Conservation (phyloP, 2,888 invertebrate species). For the Cistogaster globosa region DNA sequence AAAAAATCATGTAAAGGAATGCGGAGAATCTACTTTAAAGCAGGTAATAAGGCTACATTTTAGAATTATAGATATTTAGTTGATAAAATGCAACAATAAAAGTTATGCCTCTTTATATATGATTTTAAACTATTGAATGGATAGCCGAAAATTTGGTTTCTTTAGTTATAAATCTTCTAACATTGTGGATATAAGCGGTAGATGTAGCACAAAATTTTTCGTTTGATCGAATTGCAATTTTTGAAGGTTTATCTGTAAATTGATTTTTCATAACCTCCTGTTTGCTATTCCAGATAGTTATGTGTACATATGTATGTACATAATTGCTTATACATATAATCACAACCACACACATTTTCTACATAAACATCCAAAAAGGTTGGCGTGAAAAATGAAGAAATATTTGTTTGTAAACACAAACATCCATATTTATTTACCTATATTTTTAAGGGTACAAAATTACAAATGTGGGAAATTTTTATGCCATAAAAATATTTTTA, state of each 20-base stretch:
- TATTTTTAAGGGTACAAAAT: not conserved
- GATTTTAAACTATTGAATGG: too few species aligned
- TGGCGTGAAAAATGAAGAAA: slow-evolving; percentile 29
- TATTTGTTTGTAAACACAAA: not conserved
- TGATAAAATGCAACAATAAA: too few species aligned
- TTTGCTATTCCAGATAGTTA: slow-evolving; percentile 10
- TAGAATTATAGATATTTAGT: too few species aligned
- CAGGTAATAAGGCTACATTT: too few species aligned
- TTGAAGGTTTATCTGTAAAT: slow-evolving; percentile 56
- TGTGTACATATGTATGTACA: not conserved
- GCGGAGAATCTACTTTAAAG: too few species aligned
- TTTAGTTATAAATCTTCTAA: not conserved
- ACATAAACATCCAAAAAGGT: slow-evolving; percentile 18
- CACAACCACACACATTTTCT: not conserved
- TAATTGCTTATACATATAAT: not conserved
- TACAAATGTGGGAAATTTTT: slow-evolving; percentile 1
- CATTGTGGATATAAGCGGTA: not conserved
- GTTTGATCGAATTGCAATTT: slow-evolving; percentile 37
- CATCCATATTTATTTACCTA: slow-evolving; percentile 3
- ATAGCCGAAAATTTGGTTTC: too few species aligned
- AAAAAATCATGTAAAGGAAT: too few species aligned
- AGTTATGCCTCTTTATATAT: too few species aligned
- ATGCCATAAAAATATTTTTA: slow-evolving; percentile 42
- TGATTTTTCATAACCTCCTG: slow-evolving; percentile 36
- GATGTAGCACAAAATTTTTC: not conserved